phyloP scores from a whole-genome alignment of 2,797 vertebrate genomes.

The Ctenopoma kingsleyae region DNA sequence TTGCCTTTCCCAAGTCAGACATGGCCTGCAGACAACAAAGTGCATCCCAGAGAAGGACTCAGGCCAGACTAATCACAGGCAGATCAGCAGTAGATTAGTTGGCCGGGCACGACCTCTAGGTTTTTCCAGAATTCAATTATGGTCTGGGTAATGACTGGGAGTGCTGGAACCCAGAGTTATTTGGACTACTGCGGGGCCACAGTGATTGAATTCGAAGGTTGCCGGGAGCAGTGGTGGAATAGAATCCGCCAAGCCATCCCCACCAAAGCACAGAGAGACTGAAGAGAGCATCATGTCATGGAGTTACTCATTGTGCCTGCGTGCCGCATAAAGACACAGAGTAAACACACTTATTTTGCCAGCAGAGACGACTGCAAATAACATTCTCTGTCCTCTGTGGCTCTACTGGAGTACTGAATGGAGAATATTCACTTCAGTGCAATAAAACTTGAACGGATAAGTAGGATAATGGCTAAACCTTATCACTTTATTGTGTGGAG shows the following conservation, averaged over 20 bases:
- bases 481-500: conserved; percentile 59
- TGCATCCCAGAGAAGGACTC: conserved; percentile 59
- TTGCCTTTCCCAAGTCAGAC: conserved; percentile 68
- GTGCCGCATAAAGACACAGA: conserved; percentile 25
- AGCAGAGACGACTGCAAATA: conserved; percentile 67
- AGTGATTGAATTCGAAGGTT: conserved; percentile 81
- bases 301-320: conserved; percentile 44
- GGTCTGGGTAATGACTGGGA: conserved; percentile 78
- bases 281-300: conserved; percentile 56
- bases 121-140: conserved; percentile 82
- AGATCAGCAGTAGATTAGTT: conserved; percentile 84
- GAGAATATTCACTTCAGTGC: conserved; percentile 70
- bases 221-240: conserved; percentile 74
- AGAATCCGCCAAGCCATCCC: conserved; percentile 64
- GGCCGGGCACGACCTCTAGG: conserved; percentile 76
- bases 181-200: conserved; percentile 73
- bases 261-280: conserved; percentile 51
- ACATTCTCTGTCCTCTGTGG: conserved; percentile 62
- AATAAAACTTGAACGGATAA: conserved; percentile 79
- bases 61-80: conserved; percentile 80
- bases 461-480: conserved; percentile 58
- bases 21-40: conserved; percentile 67
- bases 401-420: conserved; percentile 52
- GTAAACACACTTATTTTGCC: conserved; percentile 64
- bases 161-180: conserved; percentile 81